Conservation (phyloP, 1,140 invertebrate species). For the Trichogramma pretiosum region DNA sequence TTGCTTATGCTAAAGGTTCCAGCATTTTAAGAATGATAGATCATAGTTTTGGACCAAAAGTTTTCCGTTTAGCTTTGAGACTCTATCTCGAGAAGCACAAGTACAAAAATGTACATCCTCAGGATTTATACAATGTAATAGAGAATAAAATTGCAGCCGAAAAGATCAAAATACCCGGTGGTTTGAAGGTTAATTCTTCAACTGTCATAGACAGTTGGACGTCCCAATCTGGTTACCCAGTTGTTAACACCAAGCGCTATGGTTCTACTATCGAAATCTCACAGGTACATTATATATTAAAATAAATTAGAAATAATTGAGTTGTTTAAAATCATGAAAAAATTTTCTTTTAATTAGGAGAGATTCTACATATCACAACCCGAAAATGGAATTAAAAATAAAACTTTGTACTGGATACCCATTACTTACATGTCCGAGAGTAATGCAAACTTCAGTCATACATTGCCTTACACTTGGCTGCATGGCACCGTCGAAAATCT, state of each 20-base stretch:
- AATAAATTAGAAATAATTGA: not conserved
- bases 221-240: slow-evolving; percentile 62
- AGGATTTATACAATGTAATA: slow-evolving; percentile 53
- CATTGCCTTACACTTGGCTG: slow-evolving; percentile 30
- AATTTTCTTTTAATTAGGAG: slow-evolving; percentile 1
- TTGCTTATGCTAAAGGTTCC: slow-evolving; percentile 60
- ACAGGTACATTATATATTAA: not conserved
- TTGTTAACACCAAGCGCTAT: slow-evolving; percentile 48
- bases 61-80: slow-evolving; percentile 52
- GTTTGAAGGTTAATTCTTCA: slow-evolving; percentile 18
- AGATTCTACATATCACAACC: slow-evolving; percentile 10
- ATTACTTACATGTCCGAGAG: slow-evolving; percentile 21
- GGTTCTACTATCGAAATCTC: not conserved
- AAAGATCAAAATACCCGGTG: not conserved
- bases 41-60: slow-evolving; percentile 54
- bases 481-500: slow-evolving; percentile 22
- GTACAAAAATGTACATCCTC: slow-evolving; percentile 50
- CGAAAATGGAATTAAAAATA: not conserved
- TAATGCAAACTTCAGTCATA: slow-evolving; percentile 11
- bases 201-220: slow-evolving; percentile 61
- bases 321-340: not conserved
- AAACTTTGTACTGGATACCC: slow-evolving; percentile 27
- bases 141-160: slow-evolving; percentile 26
- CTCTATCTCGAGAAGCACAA: slow-evolving; percentile 43
- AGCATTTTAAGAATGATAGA: slow-evolving; percentile 67